Evolutionary conservation across 2,797 vertebrate species (phyloP).

Genomic region (Rhodeus uyekii): DNA sequence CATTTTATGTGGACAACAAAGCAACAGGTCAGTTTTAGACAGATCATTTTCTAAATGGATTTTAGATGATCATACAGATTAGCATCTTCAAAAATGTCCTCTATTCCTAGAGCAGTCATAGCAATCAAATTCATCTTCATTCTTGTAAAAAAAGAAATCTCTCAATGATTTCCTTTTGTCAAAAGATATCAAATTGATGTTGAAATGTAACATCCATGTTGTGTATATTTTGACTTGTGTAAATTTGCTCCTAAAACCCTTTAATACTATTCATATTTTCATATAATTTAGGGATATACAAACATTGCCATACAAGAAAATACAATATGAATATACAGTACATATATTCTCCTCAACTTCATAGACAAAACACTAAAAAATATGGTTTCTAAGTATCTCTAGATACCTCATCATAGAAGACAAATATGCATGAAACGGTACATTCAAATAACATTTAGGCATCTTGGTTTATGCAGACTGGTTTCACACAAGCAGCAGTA

Average conservation of each 20-base stretch:
- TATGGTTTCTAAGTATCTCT: slow-evolving; percentile 50
- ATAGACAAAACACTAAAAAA: slow-evolving; percentile 70
- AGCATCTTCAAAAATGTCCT: background rate
- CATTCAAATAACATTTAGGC: slow-evolving; percentile 66
- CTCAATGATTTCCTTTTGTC: background rate
- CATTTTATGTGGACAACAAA: slow-evolving; percentile 56
- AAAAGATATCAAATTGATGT: slow-evolving; percentile 42
- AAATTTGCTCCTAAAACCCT: slow-evolving; percentile 6
- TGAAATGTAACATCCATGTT: slow-evolving; percentile 39
- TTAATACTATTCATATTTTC: slow-evolving; percentile 19
- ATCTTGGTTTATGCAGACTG: slow-evolving; percentile 59
- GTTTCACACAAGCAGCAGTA: slow-evolving; percentile 70
- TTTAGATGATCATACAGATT: background rate
- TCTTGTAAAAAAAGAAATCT: background rate
- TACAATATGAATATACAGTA: slow-evolving; percentile 71
- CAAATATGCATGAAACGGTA: slow-evolving; percentile 65
- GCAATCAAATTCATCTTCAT: background rate
- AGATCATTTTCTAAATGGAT: background rate
- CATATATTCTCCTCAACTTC: slow-evolving; percentile 60
- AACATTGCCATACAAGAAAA: slow-evolving; percentile 63
- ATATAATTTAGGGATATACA: slow-evolving; percentile 38
- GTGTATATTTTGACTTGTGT: background rate
- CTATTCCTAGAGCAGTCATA: background rate
- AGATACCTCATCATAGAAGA: slow-evolving; percentile 59
- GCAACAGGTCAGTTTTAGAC: slow-evolving; percentile 2